A percentile compares a stretch with the other conserved stretches of the same genome.
Conservation (phyloP, 2,113 vertebrate species). For the Gorsachius goisagi region DNA sequence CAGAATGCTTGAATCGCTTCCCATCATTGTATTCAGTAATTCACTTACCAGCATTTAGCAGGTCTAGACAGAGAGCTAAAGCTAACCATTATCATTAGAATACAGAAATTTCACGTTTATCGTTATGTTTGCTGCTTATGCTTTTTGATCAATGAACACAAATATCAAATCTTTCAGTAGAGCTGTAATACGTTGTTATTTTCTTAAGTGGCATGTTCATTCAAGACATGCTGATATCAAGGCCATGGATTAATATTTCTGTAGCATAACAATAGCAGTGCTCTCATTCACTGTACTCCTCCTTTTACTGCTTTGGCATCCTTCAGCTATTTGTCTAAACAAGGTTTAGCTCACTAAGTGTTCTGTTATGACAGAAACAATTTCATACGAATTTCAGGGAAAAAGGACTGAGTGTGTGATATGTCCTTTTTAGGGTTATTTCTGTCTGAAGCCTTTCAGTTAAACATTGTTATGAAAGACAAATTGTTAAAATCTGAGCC, state of each 20-base stretch:
- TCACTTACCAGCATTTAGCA: background rate
- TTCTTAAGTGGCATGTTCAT: background rate
- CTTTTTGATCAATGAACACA: background rate
- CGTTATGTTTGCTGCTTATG: background rate
- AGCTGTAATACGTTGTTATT: background rate
- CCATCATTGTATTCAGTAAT: background rate
- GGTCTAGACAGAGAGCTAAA: background rate
- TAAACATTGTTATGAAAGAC: background rate
- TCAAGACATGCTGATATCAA: background rate
- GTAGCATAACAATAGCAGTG: background rate
- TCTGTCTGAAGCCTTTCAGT: background rate
- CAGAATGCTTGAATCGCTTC: background rate
- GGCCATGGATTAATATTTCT: background rate
- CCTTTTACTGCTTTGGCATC: background rate
- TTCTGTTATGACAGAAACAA: background rate
- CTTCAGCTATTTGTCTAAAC: background rate
- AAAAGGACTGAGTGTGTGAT: background rate
- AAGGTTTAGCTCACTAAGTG: background rate
- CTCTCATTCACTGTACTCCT: background rate
- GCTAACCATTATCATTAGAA: background rate
- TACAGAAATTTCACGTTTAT: background rate
- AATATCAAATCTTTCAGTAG: background rate
- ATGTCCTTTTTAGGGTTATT: background rate
- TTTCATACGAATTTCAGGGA: conserved; percentile 1
- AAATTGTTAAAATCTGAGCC: background rate